Evolutionary conservation across 1,140 invertebrate species (phyloP), one percentile per base, ranked within the genome.

Genomic region (Lasaia peninsularis): DNA sequence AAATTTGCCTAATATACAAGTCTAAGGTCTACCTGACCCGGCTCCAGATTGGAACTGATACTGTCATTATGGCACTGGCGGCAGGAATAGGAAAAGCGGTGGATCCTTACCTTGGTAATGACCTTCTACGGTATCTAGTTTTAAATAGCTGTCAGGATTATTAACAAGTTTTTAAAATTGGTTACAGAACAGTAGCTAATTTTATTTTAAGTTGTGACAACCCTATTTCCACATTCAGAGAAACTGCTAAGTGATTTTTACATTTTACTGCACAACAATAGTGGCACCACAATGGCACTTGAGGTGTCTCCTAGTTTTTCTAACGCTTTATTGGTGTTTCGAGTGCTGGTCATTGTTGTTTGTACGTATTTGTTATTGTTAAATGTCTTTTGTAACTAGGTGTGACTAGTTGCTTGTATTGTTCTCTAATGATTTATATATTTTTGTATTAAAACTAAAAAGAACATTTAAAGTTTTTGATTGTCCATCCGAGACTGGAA

Each of bases 201-300:
- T 5, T 35, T 35, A 6, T 35, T 35, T 12, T 20, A 9, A 20
- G 40, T 28, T 28, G 24, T 44, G 18, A 4, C 18, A 44, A 44
- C 40, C 40, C 40, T 44, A 44, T 20, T 5, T 6, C 16, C 40
- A 20, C 40, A 5, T 5, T 44, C 40, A 44, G 18, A 44, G 40
- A 18, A 44, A 44, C 40, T 52, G 51, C 16, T 52, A 52, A 52
- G 51, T 52, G 51, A 52, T 52, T 52, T 52, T 52, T 52, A 52
- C 51, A 52, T 52, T 52, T 52, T 52, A 33, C 51, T 52, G 32
- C 32, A 20, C 21, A 52, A 52, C 51, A 52, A 52, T 52, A 32
- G 40, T 20, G 16, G 40, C 16, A 18, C 40, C 16, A 44, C 40
- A 44, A 44, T 44, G 9, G 40, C 37, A 44, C 37, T 44, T 44